Evolutionary conservation across 2,113 vertebrate genomes (phyloP).

Genomic region (Istiophorus platypterus): DNA sequence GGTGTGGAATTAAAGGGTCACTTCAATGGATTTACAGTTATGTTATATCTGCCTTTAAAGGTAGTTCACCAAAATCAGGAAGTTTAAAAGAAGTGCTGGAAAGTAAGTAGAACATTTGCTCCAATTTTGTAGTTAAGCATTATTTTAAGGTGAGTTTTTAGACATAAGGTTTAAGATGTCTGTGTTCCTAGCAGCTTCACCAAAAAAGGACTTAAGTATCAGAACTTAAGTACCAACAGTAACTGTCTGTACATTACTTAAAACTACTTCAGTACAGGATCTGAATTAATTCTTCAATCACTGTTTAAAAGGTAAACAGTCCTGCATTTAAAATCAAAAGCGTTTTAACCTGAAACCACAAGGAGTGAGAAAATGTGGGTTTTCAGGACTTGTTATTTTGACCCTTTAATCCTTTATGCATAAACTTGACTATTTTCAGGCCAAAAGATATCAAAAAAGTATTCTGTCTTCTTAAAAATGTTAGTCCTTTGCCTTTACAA

Average conservation of each 20-base stretch:
- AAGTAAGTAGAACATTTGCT: neutral
- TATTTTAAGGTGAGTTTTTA: neutral
- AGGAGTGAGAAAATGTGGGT: neutral
- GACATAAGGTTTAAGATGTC: neutral
- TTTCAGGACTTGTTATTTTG: no score
- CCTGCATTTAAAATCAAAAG: no score
- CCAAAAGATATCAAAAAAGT: no score
- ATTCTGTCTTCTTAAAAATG: no score
- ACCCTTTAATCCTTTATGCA: no score
- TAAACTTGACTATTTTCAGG: no score
- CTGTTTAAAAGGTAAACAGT: neutral
- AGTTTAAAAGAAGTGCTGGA: neutral
- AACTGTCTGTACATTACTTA: neutral
- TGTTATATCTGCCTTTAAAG: neutral
- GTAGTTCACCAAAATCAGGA: neutral
- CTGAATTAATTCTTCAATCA: neutral
- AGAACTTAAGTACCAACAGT: neutral
- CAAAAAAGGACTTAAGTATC: neutral
- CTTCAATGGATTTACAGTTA: no score
- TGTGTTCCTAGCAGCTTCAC: neutral
- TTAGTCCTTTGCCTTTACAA: no score
- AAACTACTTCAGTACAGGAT: neutral
- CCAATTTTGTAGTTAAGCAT: no score
- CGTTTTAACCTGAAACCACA: neutral
- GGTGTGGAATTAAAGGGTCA: neutral